Conservation (phyloP, 2,888 invertebrate species). For the Parapristionchus giblindavisi region DNA sequence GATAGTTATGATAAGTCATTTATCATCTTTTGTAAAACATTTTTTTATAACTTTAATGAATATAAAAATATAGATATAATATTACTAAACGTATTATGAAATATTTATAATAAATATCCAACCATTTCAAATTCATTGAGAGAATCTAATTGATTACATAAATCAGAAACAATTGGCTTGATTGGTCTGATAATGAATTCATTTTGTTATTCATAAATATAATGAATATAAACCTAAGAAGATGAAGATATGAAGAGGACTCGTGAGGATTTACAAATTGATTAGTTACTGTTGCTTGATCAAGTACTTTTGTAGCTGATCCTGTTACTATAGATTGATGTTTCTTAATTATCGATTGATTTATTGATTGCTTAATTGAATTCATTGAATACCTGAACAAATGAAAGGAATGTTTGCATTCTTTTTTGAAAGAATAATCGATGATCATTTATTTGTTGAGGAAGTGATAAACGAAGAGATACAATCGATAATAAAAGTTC, state of each 20-base stretch:
- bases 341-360: constrained; percentile 47
- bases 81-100: constrained; percentile 46
- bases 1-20: not conserved
- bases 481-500: constrained; percentile 50
- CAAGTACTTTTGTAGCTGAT: constrained; percentile 9
- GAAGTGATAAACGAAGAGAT: constrained; percentile 46
- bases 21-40: no score
- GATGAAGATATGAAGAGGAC: constrained; percentile 43
- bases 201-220: not conserved
- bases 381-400: constrained; percentile 46
- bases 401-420: constrained; percentile 48
- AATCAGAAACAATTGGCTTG: constrained; percentile 16
- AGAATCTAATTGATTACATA: constrained; percentile 29
- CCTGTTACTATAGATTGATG: constrained; percentile 46
- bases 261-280: constrained; percentile 49
- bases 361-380: not conserved
- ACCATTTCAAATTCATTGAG: constrained; percentile 40
- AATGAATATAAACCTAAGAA: not conserved
- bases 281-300: not conserved
- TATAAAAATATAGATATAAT: no score
- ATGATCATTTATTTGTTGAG: constrained; percentile 50
- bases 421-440: constrained; percentile 51
- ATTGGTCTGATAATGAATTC: constrained; percentile 7
- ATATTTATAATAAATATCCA: constrained; percentile 46
- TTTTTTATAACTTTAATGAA: no score